phyloP scores from a whole-genome alignment of 2,113 vertebrate species.

The Desmodus rotundus region DNA sequence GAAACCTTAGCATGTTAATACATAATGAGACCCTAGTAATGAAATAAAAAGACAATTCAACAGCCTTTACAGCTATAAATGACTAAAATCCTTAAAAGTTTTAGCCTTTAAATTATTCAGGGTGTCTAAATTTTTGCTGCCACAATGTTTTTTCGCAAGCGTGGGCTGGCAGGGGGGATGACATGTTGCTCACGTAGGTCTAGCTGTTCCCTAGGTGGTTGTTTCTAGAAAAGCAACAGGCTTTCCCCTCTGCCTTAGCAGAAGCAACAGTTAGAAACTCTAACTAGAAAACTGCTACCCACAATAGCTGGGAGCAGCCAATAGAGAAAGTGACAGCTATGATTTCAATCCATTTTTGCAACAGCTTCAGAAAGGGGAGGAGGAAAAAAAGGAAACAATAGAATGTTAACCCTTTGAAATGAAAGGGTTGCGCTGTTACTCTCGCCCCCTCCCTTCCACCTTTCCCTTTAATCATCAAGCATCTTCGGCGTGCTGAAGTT shows the following conservation, averaged over 20 bases:
- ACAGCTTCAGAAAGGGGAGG: neutral
- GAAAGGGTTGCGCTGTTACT: neutral
- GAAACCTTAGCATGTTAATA: constrained; percentile 4
- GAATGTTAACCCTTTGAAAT: neutral
- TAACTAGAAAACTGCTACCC: constrained; percentile 39
- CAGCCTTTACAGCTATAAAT: neutral
- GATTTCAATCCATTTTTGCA: neutral
- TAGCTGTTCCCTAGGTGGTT: constrained; percentile 11
- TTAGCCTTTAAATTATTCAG: constrained; percentile 2
- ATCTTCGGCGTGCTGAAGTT: neutral
- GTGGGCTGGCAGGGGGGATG: neutral
- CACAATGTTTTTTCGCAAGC: neutral
- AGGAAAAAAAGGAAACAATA: neutral
- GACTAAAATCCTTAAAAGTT: neutral
- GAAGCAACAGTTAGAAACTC: constrained; percentile 56
- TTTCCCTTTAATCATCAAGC: neutral
- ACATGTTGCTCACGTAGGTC: constrained; percentile 3
- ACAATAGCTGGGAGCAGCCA: neutral
- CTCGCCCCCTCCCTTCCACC: neutral
- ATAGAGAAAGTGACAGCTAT: neutral
- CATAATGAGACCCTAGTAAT: neutral
- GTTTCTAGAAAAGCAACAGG: constrained; percentile 70
- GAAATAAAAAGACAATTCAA: neutral
- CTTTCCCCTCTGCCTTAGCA: neutral
- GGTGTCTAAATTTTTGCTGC: constrained; percentile 17